Percentiles rank a stretch among this genome's conserved stretches.
phyloP scores from a whole-genome alignment of 30 jellyfish, hydroid and myxozoan genomes.

The Mastigias papua region DNA sequence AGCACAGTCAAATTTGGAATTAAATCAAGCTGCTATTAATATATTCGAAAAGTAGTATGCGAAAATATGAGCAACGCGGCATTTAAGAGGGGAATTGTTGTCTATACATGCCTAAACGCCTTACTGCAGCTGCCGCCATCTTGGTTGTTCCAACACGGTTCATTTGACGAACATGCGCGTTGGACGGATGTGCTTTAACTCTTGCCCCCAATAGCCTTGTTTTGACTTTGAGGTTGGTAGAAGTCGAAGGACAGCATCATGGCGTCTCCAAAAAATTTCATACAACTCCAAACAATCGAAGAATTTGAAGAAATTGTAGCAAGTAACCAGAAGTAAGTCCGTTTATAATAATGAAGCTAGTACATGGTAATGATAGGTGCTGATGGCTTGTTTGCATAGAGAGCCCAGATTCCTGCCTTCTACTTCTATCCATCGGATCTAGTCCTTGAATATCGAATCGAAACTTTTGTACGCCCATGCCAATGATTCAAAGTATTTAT shows the following conservation, averaged over 20 bases:
- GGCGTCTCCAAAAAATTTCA: conserved; percentile 46
- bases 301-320: conserved; percentile 10
- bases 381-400: too few species aligned
- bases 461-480: too few species aligned
- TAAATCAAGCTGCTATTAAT: too few species aligned
- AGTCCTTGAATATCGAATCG: too few species aligned
- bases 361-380: not conserved
- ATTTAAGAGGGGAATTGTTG: too few species aligned
- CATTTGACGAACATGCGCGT: conserved; percentile 26
- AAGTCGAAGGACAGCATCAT: conserved; percentile 24
- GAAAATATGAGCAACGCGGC: too few species aligned
- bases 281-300: not conserved
- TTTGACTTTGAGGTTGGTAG: conserved; percentile 1
- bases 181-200: too few species aligned
- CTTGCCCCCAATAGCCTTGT: not conserved
- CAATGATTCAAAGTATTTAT: too few species aligned
- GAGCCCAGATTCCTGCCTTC: too few species aligned
- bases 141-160: not conserved
- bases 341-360: not conserved
- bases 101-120: conserved; percentile 65
- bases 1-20: too few species aligned
- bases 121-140: conserved; percentile 69
- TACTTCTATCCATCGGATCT: too few species aligned
- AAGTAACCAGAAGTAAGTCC: conserved; percentile 37
- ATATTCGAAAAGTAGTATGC: too few species aligned